Evolutionary conservation across 1,140 invertebrate genomes (phyloP), one percentile per base, ranked within the genome.

Genomic region (Lineus longissimus): DNA sequence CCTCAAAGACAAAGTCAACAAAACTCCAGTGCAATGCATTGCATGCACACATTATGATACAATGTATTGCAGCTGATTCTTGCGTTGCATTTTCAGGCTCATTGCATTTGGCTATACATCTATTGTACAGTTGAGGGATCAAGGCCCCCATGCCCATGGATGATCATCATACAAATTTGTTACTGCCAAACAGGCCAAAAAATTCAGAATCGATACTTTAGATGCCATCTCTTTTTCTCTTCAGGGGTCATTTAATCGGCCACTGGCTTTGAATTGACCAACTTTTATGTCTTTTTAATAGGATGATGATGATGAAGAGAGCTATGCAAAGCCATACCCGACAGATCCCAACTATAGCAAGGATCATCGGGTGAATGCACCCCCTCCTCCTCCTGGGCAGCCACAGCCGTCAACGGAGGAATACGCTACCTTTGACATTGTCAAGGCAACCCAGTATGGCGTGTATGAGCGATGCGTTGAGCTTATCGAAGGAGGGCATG

Each of bases 401-500:
- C 41, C 59, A 9, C 30, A 65, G n/a, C 55, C 62, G 23, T 76
- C 76, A 58, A 67, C 79, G 31, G 78, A 81, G 51, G 91, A 93
- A 74, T 90, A 88, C 73, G 91, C 88, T 72, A 88, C 88, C 59
- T 95, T 92, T 82, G 94, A 96, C 76, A 95, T 96, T 70, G 75
- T 97, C 25, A 92, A 93, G 84, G 95, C 95, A 2, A 95, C 94
- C 27, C 80, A 92, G 86, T 97, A 95, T 85, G 94, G 94, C 19
- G 89, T 91, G 15, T 86, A 93, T 74, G 87, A 88, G 47, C 83
- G 93, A 71, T 91, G 93, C 22, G 88, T 88, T 64, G 90, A 95
- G 76, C 83, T 97, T 2, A 85, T 97, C 1, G 94, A 97, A 72
- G 91, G 94, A 82, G 93, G 79, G 4, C 70, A 64, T 65, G 74